Evolutionary conservation across 2,797 vertebrate genomes (phyloP).

Genomic region (Neosilurus mollespiculum): DNA sequence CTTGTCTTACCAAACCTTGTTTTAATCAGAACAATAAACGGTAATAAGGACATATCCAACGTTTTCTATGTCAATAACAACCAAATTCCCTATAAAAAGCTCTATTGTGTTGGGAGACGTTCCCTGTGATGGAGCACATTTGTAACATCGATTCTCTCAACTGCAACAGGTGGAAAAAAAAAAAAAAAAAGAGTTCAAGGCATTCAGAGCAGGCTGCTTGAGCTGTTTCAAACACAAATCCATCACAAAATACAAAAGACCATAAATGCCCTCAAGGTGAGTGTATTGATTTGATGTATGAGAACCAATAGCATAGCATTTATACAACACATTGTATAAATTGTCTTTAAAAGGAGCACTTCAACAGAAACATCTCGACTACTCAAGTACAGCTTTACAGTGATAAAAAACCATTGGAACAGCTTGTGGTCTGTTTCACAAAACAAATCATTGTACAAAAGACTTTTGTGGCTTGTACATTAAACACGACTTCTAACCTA

Average conservation of each 20-base stretch:
- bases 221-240: slow-evolving; percentile 10
- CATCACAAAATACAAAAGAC: slow-evolving; percentile 29
- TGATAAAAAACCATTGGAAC: slow-evolving; percentile 32
- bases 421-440: slow-evolving; percentile 36
- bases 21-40: not conserved
- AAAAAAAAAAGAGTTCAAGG: slow-evolving; percentile 14
- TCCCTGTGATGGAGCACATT: not conserved
- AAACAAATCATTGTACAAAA: slow-evolving; percentile 30
- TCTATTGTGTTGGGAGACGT: not conserved
- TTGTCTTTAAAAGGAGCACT: slow-evolving; percentile 24
- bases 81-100: not conserved
- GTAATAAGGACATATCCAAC: not conserved
- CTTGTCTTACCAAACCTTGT: not conserved
- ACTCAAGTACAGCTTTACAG: slow-evolving; percentile 37
- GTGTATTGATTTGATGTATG: slow-evolving; percentile 17
- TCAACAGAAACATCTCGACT: slow-evolving; percentile 28
- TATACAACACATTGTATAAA: slow-evolving; percentile 23
- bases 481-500: slow-evolving; percentile 9
- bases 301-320: slow-evolving; percentile 18
- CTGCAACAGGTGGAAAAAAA: slow-evolving; percentile 7
- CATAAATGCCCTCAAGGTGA: slow-evolving; percentile 17
- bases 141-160: slow-evolving; percentile 1
- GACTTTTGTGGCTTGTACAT: not conserved
- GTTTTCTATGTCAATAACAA: not conserved
- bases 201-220: slow-evolving; percentile 7